These are phyloP conservation scores for Alethe diademata DNA, from an alignment of 2,113 vertebrate species.

Conservation along the genomic window DNA sequence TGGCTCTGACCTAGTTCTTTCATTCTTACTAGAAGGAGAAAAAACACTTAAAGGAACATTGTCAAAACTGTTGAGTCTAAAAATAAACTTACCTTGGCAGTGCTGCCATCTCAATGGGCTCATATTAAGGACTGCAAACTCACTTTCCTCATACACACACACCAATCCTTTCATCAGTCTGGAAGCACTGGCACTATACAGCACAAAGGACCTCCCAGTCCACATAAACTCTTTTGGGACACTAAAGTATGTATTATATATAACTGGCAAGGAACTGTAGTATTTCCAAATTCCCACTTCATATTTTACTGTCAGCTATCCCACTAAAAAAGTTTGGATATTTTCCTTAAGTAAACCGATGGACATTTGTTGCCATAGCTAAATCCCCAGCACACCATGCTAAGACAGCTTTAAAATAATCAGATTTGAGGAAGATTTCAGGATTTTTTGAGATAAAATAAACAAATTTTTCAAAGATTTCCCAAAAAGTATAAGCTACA, in stretches of 20 bases:
- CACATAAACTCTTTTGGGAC: background rate
- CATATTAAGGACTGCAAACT: constrained; percentile 13
- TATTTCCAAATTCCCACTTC: background rate
- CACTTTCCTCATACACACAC: background rate
- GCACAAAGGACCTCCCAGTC: background rate
- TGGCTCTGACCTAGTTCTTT: constrained; percentile 72
- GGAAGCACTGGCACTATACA: background rate
- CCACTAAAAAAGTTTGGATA: background rate
- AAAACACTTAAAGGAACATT: constrained; percentile 61
- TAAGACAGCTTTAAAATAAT: background rate
- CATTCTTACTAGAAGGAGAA: constrained; percentile 58
- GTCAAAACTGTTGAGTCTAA: constrained; percentile 60
- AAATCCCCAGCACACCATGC: background rate
- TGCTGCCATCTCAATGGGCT: constrained; percentile 47
- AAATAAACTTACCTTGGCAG: constrained; percentile 62
- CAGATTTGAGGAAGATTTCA: background rate
- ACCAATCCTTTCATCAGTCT: background rate
- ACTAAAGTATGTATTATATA: background rate
- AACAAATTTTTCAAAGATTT: background rate
- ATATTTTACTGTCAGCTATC: background rate
- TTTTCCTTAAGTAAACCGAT: background rate
- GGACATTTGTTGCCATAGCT: background rate
- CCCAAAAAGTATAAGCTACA: background rate
- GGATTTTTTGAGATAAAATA: background rate
- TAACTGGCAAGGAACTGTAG: background rate